A percentile compares a stretch with the other conserved stretches of the same genome.
These are phyloP conservation scores for Beroe forskalii DNA, from an alignment of 37 sponge, comb jelly and placozoan genomes.

Conservation along the genomic window DNA sequence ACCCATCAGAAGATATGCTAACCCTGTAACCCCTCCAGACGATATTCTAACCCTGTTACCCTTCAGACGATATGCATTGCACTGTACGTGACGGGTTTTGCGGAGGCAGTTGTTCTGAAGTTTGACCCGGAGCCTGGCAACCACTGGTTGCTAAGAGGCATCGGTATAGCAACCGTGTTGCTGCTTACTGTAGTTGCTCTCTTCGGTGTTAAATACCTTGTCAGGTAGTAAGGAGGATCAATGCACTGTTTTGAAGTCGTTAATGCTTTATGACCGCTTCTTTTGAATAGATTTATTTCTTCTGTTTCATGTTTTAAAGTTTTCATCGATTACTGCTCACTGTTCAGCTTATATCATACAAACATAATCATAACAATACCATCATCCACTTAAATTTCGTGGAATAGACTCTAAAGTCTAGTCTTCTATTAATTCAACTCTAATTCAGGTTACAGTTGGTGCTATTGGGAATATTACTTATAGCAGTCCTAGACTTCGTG, in stretches of 20 bases:
- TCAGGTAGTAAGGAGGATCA: too few relatives aligned
- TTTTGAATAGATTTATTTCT: too few relatives aligned
- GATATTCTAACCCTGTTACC: background rate
- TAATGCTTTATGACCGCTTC: too few relatives aligned
- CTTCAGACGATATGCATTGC: conserved; percentile 66
- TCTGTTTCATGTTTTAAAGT: too few relatives aligned
- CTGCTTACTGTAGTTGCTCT: conserved; percentile 67
- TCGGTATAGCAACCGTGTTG: conserved; percentile 54
- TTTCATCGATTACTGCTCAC: too few relatives aligned
- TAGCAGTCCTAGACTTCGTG: conserved; percentile 69
- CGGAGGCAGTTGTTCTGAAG: conserved; percentile 64
- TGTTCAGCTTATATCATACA: too few relatives aligned
- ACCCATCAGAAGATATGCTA: too few relatives aligned
- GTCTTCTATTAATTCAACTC: background rate
- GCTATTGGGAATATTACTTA: conserved; percentile 34
- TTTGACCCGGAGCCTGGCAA: conserved; percentile 62
- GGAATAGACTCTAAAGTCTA: too few relatives aligned
- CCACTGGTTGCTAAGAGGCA: conserved; percentile 66
- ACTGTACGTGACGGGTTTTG: conserved; percentile 66
- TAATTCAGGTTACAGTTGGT: conserved; percentile 65
- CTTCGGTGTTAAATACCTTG: conserved; percentile 67
- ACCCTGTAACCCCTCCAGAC: background rate
- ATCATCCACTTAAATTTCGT: too few relatives aligned
- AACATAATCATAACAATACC: too few relatives aligned
- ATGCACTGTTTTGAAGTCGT: too few relatives aligned